phyloP scores from a whole-genome alignment of 2,113 vertebrate species.

The Cryptoleucopteryx plumbea region DNA sequence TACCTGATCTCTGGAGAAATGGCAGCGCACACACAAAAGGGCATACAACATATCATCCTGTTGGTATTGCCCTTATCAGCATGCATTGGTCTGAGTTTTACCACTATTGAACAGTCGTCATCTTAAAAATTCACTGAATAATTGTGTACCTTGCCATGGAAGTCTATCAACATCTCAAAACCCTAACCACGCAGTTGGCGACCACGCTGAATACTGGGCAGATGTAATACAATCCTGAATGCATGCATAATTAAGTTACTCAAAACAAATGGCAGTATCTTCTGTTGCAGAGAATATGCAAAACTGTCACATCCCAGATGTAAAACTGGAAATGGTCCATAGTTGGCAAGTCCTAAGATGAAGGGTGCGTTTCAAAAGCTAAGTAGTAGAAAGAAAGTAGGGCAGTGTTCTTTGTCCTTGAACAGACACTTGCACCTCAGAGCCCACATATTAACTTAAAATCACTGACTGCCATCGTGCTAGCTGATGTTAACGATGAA shows the following conservation, averaged over 20 bases:
- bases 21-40: neutral
- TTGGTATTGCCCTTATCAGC: neutral
- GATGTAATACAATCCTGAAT: neutral
- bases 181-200: neutral
- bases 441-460: neutral
- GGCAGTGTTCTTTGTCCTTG: neutral
- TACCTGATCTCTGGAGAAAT: neutral
- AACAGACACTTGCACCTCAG: neutral
- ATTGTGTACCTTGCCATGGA: neutral
- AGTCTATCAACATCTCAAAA: neutral
- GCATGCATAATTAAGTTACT: neutral
- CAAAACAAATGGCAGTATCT: neutral
- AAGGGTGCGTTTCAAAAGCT: neutral
- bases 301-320: neutral
- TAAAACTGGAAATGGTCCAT: neutral
- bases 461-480: neutral
- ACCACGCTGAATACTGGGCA: neutral
- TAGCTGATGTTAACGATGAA: neutral
- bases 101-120: neutral
- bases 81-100: neutral
- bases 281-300: neutral
- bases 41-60: neutral
- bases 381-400: neutral
- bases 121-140: slow-evolving; percentile 28
- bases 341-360: neutral